Percentiles rank a stretch among this genome's conserved stretches.
phyloP scores from a whole-genome alignment of 2,888 invertebrate species.

The Chymomyza amoena region DNA sequence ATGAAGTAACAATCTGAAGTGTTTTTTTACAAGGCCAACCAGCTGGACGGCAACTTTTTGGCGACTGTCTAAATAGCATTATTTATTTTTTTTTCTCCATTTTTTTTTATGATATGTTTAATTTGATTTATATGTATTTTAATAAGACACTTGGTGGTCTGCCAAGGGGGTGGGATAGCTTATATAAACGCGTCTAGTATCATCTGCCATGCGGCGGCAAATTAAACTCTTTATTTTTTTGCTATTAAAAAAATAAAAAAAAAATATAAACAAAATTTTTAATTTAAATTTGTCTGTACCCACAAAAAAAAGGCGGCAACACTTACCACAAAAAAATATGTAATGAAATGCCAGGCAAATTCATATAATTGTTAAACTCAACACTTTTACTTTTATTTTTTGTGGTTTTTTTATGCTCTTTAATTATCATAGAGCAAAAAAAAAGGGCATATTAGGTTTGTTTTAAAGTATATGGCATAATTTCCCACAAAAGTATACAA shows the following conservation, averaged over 20 bases:
- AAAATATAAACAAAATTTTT: constrained; percentile 44
- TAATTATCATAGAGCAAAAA: too few species aligned
- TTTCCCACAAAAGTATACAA: too few species aligned
- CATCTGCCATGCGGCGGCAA: constrained; percentile 51
- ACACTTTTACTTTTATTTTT: constrained; percentile 62
- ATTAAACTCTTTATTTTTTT: neutral
- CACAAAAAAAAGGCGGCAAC: neutral
- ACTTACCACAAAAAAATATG: constrained; percentile 34
- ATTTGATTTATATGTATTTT: constrained; percentile 57
- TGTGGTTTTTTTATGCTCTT: neutral
- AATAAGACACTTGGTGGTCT: constrained; percentile 20
- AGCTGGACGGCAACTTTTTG: constrained; percentile 25
- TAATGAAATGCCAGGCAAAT: constrained; percentile 46
- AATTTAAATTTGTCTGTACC: neutral
- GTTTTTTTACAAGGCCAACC: constrained; percentile 61
- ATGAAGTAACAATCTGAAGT: neutral
- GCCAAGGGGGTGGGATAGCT: neutral
- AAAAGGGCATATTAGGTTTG: too few species aligned
- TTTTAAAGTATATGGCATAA: too few species aligned
- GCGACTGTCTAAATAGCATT: constrained; percentile 36
- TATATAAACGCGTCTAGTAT: constrained; percentile 24
- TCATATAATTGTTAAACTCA: constrained; percentile 57
- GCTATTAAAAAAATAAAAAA: neutral
- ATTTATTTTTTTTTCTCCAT: neutral
- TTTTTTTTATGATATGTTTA: constrained; percentile 30